These are phyloP conservation scores for Cryptocheilus praepositus DNA, from an alignment of 2,888 invertebrate genomes.

Conservation along the genomic window DNA sequence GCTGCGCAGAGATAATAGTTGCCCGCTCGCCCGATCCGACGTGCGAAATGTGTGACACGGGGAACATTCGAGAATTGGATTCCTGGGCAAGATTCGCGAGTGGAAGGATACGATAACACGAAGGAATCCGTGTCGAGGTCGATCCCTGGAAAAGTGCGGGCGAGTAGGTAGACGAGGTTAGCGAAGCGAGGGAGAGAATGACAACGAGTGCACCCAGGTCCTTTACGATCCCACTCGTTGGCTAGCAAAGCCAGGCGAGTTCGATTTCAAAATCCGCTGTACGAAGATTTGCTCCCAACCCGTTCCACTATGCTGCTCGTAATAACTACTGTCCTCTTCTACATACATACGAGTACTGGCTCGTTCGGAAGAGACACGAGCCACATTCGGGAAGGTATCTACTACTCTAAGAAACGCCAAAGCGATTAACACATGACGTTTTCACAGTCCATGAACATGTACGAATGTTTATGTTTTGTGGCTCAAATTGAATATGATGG, in stretches of 20 bases:
- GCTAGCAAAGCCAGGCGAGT: conserved; percentile 10
- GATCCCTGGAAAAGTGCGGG: conserved; percentile 25
- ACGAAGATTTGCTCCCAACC: conserved; percentile 24
- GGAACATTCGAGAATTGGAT: conserved; percentile 18
- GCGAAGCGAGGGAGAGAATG: conserved; percentile 6
- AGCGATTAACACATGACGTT: no score
- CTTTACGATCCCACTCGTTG: conserved; percentile 27
- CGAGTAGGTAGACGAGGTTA: background rate
- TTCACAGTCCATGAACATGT: no score
- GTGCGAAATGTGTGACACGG: conserved; percentile 9
- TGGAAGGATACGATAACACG: conserved; percentile 27
- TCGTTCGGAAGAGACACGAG: no score
- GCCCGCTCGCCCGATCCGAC: background rate
- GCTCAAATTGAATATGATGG: no score
- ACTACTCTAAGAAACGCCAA: no score
- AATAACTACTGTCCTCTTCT: background rate
- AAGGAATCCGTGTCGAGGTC: conserved; percentile 21
- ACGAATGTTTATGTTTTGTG: no score
- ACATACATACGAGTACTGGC: background rate
- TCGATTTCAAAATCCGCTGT: conserved; percentile 15
- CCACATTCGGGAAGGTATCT: no score
- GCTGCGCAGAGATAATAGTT: conserved; percentile 10
- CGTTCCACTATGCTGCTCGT: conserved; percentile 5
- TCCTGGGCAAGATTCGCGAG: conserved; percentile 12
- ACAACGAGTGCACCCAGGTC: conserved; percentile 27